Evolutionary conservation across 2,113 vertebrate species (phyloP).

Genomic region (Plecturocebus donacophilus): DNA sequence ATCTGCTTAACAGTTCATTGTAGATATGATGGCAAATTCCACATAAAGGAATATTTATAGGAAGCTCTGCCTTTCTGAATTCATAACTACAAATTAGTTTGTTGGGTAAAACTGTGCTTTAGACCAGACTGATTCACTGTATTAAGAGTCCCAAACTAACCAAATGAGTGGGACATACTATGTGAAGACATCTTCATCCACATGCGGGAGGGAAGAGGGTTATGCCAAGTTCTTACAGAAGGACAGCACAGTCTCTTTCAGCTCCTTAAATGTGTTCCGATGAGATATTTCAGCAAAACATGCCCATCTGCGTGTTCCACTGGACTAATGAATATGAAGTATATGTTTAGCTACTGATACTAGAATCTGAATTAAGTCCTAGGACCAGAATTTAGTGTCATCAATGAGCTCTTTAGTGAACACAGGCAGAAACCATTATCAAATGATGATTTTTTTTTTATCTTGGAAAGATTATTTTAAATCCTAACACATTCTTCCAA

Average conservation of each 20-base stretch:
- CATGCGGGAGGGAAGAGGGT: not conserved
- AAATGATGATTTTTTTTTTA: not conserved
- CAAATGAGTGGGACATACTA: not conserved
- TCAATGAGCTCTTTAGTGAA: slow-evolving; percentile 9
- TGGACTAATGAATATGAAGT: not conserved
- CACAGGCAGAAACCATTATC: not conserved
- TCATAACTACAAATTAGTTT: slow-evolving; percentile 7
- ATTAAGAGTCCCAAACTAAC: not conserved
- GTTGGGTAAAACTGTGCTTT: slow-evolving; percentile 38
- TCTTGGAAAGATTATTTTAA: not conserved
- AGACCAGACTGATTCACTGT: not conserved
- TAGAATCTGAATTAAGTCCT: not conserved
- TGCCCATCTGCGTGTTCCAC: not conserved
- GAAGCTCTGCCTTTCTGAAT: not conserved
- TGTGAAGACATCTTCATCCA: not conserved
- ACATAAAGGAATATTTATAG: slow-evolving; percentile 36
- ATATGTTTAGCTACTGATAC: not conserved
- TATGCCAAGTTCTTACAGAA: not conserved
- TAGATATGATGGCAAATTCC: not conserved
- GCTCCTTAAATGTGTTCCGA: not conserved
- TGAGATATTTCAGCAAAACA: not conserved
- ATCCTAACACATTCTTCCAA: not conserved
- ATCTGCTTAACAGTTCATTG: slow-evolving; percentile 18
- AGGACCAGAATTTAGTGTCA: not conserved
- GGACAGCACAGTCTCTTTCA: not conserved